Evolutionary conservation across 1,140 invertebrate species (phyloP), one percentile per base, ranked within the genome.

Genomic region (Solenopsis fugax): DNA sequence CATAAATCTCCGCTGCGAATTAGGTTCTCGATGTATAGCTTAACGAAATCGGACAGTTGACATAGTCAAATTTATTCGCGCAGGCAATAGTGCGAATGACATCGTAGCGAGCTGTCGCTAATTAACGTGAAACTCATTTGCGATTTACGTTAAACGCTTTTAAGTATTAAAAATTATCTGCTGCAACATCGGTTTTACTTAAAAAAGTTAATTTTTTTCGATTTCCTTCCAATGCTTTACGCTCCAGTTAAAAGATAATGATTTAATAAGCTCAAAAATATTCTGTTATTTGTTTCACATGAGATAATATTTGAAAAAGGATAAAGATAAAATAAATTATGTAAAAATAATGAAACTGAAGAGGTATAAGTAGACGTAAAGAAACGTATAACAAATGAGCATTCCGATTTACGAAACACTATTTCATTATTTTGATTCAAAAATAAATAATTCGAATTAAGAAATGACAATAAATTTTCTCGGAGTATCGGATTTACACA

Each of bases 61-160:
- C 80, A 73, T 50, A 60, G 54, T 48, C 69, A 50, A 75, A 84
- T 82, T 82, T 73, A 84, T 84, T 84, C 65, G 48, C 62, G 24
- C 18, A 6, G 12, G 29, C 18, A 3, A 16, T 34, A 56, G 16
- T 58, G 37, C 54, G 41, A 84, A 34, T 29, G 56, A 48, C 54
- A 21, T 21, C 21, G 41, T 72, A 82, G 41, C 69, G 21, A 45
- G 24, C 24, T 84, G 50, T 84, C 54, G 80, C 67, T 84, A 73
- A 84, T 84, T 73, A 84, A 73, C 41, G 24, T 37, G 34, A 50
- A 82, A 50, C n/a, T 48, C 41, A 58, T 73, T 84, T 48, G 41
- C 24, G 29, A 60, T 75, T 50, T 75, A 48, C 9, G 9, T 29
- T 60, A 50, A 73, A 34, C n/a, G 9, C 18, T 18, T 60, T 48